Evolutionary conservation across 64 coral and sea anemone species (phyloP).

Genomic region (Stichodactyla helianthus): DNA sequence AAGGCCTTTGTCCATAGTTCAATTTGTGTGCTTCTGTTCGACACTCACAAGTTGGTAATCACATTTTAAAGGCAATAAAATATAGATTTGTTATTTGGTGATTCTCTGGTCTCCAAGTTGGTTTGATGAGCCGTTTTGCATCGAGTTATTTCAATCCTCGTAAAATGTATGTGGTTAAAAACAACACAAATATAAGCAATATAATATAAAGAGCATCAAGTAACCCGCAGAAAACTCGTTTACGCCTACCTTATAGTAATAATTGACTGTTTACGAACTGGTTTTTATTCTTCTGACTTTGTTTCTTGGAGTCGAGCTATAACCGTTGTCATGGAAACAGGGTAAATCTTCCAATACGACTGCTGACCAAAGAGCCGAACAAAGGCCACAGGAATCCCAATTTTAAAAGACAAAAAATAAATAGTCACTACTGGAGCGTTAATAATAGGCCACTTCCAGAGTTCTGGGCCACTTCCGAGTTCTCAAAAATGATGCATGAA

Average conservation of each 20-base stretch:
- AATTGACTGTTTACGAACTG: slow-evolving; percentile 20
- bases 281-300: neutral
- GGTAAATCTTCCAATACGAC: neutral
- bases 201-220: neutral
- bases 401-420: neutral
- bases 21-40: too few species aligned
- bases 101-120: neutral
- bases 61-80: too few species aligned
- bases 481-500: too few species aligned
- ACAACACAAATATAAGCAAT: neutral
- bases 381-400: neutral
- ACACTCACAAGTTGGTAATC: too few species aligned
- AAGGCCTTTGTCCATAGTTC: too few species aligned
- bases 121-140: neutral
- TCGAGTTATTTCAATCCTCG: neutral
- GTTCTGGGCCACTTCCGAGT: too few species aligned
- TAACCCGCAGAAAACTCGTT: neutral
- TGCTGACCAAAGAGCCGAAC: neutral
- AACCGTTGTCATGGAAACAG: slow-evolving; percentile 12
- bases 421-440: too few species aligned
- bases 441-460: too few species aligned
- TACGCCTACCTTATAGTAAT: slow-evolving; percentile 23
- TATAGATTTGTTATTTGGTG: neutral
- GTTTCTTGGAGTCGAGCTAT: slow-evolving; percentile 6
- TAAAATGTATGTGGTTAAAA: neutral